These are phyloP conservation scores for Cossypha dichroa DNA, from an alignment of 2,797 vertebrate species.

Conservation along the genomic window DNA sequence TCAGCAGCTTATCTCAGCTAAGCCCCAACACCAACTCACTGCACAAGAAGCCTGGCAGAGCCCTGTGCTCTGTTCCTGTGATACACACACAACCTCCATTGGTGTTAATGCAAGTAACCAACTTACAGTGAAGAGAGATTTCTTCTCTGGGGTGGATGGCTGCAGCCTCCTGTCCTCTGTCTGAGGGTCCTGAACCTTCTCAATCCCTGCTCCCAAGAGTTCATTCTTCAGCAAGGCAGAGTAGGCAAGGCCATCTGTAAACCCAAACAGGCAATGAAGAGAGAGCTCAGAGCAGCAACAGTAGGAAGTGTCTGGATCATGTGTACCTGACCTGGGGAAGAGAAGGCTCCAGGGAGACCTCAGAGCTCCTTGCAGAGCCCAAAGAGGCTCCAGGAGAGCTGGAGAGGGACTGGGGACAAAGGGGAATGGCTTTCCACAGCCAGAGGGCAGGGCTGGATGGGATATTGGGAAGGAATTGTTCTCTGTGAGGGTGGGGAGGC, in stretches of 20 bases:
- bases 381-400: not conserved
- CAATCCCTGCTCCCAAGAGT: constrained; percentile 93
- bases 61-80: not conserved
- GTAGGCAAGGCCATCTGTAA: constrained; percentile 91
- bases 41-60: not conserved
- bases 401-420: rapidly evolving
- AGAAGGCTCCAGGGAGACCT: not conserved
- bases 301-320: not conserved
- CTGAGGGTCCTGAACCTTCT: constrained; percentile 97
- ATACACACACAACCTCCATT: not conserved
- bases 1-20: not conserved
- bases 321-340: not conserved
- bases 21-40: not conserved
- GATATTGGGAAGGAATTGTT: not conserved
- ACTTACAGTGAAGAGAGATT: constrained; percentile 94
- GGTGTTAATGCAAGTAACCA: not conserved
- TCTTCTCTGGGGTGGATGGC: constrained; percentile 92
- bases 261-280: not conserved
- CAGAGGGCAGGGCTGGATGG: rapidly evolving
- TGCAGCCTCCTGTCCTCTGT: constrained; percentile 94
- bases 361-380: rapidly evolving
- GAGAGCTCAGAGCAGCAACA: not conserved
- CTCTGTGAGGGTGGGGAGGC: rapidly evolving
- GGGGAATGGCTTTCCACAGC: not conserved
- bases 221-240: constrained; percentile 96